Evolutionary conservation across 2,797 vertebrate genomes (phyloP), one percentile per base, ranked within the genome.

Genomic region (Molossus alvarezi): DNA sequence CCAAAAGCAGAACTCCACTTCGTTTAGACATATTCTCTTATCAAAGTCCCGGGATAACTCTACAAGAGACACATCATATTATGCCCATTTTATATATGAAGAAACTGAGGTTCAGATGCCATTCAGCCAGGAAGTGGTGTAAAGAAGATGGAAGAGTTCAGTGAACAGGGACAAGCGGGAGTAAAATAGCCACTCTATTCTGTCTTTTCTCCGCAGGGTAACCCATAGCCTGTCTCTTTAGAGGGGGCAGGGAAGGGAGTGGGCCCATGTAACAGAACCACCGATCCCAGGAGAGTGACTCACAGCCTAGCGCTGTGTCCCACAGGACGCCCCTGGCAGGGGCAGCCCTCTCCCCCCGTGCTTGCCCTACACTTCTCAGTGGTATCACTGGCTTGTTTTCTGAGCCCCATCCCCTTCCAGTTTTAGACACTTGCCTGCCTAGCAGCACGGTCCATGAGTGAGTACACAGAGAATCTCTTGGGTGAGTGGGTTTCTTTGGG

Each of bases 1-100:
- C 17, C 79, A 33, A 67, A 71, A 96, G 37, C 65, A 88, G 37
- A 80, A 55, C 29, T 91, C 27, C 41, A 15, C 72, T 73, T 84
- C 37, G 13, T 71, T 67, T 5, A 79, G 81, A 91, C 21, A 17
- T 65, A 53, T 71, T 41, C 45, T 60, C 75, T 82, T 62, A 69
- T 55, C 41, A 12, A 86, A 73, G 29, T 75, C 45, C 73, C 20
- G 11, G 62, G 67, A 64, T 4, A 77, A 17, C 23, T n/a, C 55
- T 3, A 53, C 27, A 37, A 55, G 60, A 33, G 27, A 29, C 1
- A 55, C 55, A 83, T 20, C 51, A 14, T n/a, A 23, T 48, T 23
- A 41, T 37, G 41, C 41, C 41, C 41, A 45, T 45, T 45, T 45
- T 45, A 45, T 45, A 45, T 45, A 45, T 45, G 41, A 88, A 69